phyloP scores from a whole-genome alignment of 2,888 invertebrate genomes.

The Drosophila borborema region DNA sequence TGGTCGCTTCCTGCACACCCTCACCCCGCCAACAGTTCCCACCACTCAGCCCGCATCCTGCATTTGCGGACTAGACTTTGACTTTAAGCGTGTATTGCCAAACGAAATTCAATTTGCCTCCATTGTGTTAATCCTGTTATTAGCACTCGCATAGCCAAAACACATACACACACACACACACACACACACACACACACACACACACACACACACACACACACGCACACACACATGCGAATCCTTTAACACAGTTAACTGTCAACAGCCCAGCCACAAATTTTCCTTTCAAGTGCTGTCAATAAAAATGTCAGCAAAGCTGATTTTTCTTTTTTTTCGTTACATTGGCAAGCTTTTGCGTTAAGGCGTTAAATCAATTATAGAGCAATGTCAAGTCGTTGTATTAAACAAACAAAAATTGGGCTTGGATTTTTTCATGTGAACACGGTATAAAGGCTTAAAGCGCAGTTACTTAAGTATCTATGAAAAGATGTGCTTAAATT shows the following conservation, averaged over 20 bases:
- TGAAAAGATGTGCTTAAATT: neutral
- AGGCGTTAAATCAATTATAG: neutral
- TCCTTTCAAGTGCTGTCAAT: constrained; percentile 36
- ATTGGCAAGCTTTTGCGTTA: neutral
- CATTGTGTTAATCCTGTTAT: constrained; percentile 81
- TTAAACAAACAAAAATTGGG: neutral
- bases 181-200: neutral
- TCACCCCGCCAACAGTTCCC: neutral
- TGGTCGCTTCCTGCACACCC: constrained; percentile 27
- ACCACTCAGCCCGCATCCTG: neutral
- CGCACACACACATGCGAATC: neutral
- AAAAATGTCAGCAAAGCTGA: constrained; percentile 1
- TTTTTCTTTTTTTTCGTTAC: constrained; percentile 1
- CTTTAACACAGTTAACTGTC: constrained; percentile 21
- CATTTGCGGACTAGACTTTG: constrained; percentile 26
- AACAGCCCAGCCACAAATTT: constrained; percentile 22
- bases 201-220: neutral
- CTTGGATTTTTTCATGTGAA: neutral
- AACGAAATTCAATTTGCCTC: constrained; percentile 79
- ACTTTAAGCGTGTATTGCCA: constrained; percentile 77
- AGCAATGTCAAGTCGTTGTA: neutral
- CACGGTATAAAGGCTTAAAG: neutral
- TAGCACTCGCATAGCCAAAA: constrained; percentile 54
- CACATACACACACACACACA: neutral
- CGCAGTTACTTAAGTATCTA: neutral